These are phyloP conservation scores for Campoletis sonorensis DNA, from an alignment of 1,140 invertebrate genomes.

Conservation along the genomic window DNA sequence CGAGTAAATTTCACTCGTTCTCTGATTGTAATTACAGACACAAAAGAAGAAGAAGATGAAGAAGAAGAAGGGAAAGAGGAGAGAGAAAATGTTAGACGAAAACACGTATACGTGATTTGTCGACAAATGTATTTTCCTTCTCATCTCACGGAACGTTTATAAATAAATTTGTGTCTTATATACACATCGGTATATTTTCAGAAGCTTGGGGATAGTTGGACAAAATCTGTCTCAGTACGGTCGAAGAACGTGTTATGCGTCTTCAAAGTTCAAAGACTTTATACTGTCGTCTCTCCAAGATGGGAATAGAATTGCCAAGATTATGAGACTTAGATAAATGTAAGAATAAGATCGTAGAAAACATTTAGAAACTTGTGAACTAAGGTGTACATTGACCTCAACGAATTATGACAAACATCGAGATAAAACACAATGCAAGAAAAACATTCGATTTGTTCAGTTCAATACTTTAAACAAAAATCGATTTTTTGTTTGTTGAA, in stretches of 20 bases:
- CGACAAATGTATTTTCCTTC: not conserved
- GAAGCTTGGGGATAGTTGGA: slow-evolving; percentile 15
- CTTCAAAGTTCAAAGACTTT: slow-evolving; percentile 37
- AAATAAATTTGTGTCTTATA: slow-evolving; percentile 6
- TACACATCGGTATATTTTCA: slow-evolving; percentile 16
- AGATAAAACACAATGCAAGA: too few relatives aligned
- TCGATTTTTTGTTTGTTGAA: too few relatives aligned
- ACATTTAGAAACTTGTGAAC: not conserved
- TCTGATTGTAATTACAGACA: not conserved
- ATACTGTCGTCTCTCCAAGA: not conserved
- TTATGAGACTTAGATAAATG: not conserved
- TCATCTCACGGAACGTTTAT: slow-evolving; percentile 6
- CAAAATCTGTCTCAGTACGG: slow-evolving; percentile 16
- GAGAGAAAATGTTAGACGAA: not conserved
- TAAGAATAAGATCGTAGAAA: not conserved
- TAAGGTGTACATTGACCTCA: not conserved
- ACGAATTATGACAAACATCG: too few relatives aligned
- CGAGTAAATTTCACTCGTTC: not conserved
- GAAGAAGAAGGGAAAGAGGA: not conserved
- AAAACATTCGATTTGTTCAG: too few relatives aligned
- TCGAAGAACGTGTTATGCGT: slow-evolving; percentile 16
- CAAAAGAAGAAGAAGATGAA: not conserved
- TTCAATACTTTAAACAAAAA: too few relatives aligned
- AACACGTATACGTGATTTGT: not conserved
- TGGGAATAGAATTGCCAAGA: slow-evolving; percentile 5